Conservation (phyloP, 2,797 vertebrate species). For the Poecilia velifera region DNA sequence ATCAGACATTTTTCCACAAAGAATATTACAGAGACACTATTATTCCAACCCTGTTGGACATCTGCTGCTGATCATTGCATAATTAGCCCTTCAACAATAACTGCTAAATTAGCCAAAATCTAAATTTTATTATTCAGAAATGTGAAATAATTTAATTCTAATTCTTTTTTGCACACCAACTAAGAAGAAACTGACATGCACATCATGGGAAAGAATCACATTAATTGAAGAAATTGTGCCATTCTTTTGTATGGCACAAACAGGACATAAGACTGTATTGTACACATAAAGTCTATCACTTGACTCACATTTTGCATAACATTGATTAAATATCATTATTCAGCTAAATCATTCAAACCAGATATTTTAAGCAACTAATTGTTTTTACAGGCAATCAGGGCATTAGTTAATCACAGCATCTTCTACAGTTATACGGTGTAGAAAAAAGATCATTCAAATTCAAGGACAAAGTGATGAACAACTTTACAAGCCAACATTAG, state of each 20-base stretch:
- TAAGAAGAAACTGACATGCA: not conserved
- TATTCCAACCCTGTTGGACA: not conserved
- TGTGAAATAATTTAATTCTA: not conserved
- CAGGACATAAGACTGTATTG: too few species aligned
- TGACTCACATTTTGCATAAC: too few species aligned
- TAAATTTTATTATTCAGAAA: not conserved
- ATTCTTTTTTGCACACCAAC: not conserved
- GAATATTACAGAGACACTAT: not conserved
- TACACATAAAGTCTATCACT: too few species aligned
- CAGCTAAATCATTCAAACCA: not conserved
- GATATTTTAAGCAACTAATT: not conserved
- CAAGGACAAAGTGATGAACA: slow-evolving; percentile 16
- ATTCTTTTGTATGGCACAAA: not conserved
- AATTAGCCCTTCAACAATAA: not conserved
- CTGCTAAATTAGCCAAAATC: not conserved
- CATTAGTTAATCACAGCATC: not conserved
- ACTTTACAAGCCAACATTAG: not conserved
- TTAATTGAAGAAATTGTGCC: not conserved
- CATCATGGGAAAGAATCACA: not conserved
- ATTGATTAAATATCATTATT: not conserved
- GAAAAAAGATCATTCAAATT: slow-evolving; percentile 14
- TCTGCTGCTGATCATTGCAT: not conserved
- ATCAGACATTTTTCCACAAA: not conserved
- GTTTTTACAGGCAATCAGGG: slow-evolving; percentile 13
- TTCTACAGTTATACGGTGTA: not conserved